These are phyloP conservation scores for Thunnus albacares DNA, from an alignment of 2,797 vertebrate species.

Conservation along the genomic window DNA sequence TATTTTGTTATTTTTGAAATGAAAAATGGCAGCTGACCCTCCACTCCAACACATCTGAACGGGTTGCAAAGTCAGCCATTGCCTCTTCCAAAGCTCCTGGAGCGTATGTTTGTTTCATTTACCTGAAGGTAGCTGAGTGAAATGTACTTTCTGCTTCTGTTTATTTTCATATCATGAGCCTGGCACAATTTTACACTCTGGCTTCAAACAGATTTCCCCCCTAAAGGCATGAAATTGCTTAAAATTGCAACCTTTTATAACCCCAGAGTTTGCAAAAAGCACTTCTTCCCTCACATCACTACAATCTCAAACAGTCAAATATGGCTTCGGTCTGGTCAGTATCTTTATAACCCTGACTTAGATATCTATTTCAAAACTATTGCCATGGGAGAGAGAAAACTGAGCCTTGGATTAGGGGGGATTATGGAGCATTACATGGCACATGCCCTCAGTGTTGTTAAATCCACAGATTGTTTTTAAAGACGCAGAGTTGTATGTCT, in stretches of 20 bases:
- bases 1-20: conserved; percentile 42
- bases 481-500: conserved; percentile 47
- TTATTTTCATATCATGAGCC: conserved; percentile 57
- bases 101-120: conserved; percentile 42
- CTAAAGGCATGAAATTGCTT: conserved; percentile 62
- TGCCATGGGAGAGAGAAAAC: conserved; percentile 66
- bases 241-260: conserved; percentile 59
- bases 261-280: conserved; percentile 20
- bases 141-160: conserved; percentile 40
- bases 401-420: conserved; percentile 59
- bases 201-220: conserved; percentile 52
- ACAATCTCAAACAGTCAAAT: conserved; percentile 35
- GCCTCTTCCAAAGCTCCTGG: background rate
- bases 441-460: conserved; percentile 67
- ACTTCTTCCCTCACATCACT: conserved; percentile 33
- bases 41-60: background rate
- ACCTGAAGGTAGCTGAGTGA: conserved; percentile 19
- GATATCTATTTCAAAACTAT: conserved; percentile 71
- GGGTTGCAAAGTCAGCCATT: background rate
- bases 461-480: conserved; percentile 72
- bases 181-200: conserved; percentile 49
- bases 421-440: conserved; percentile 68
- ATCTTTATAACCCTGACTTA: conserved; percentile 56
- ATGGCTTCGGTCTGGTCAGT: conserved; percentile 38
- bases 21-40: conserved; percentile 20